A percentile compares a stretch with the other conserved stretches of the same genome.
Evolutionary conservation across 2,888 invertebrate species (phyloP).

Genomic region (Noctua janthe): DNA sequence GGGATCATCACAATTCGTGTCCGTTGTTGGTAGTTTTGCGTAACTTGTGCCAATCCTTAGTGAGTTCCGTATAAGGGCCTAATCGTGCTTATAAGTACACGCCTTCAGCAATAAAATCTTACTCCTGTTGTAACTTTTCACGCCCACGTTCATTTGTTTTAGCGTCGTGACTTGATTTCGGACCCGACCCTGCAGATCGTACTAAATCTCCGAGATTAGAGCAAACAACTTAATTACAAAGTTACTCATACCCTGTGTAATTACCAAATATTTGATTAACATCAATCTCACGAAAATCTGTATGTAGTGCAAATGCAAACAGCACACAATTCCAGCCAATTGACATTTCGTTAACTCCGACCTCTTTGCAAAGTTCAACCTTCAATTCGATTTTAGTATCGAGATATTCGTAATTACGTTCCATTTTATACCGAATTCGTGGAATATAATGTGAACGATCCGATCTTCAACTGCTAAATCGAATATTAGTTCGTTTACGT

Average conservation of each 20-base stretch:
- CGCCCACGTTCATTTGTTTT: constrained; percentile 58
- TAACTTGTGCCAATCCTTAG: constrained; percentile 36
- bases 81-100: constrained; percentile 32
- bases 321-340: constrained; percentile 67
- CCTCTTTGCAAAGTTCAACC: constrained; percentile 75
- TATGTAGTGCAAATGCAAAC: constrained; percentile 59
- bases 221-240: constrained; percentile 56
- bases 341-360: constrained; percentile 69
- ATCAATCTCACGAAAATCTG: constrained; percentile 69
- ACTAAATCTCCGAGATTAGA: constrained; percentile 59
- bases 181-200: constrained; percentile 49
- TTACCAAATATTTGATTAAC: constrained; percentile 61
- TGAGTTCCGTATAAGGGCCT: constrained; percentile 38
- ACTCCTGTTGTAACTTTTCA: constrained; percentile 35
- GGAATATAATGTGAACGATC: constrained; percentile 66
- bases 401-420: constrained; percentile 72
- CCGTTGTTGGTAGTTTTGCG: constrained; percentile 16
- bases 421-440: constrained; percentile 74
- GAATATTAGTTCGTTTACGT: constrained; percentile 50
- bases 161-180: constrained; percentile 60
- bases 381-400: constrained; percentile 70
- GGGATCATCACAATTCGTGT: constrained; percentile 21
- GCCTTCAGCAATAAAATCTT: constrained; percentile 26
- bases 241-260: constrained; percentile 49
- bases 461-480: constrained; percentile 50